Conservation (phyloP, 2,113 vertebrate genomes). For the Reinhardtius hippoglossoides region DNA sequence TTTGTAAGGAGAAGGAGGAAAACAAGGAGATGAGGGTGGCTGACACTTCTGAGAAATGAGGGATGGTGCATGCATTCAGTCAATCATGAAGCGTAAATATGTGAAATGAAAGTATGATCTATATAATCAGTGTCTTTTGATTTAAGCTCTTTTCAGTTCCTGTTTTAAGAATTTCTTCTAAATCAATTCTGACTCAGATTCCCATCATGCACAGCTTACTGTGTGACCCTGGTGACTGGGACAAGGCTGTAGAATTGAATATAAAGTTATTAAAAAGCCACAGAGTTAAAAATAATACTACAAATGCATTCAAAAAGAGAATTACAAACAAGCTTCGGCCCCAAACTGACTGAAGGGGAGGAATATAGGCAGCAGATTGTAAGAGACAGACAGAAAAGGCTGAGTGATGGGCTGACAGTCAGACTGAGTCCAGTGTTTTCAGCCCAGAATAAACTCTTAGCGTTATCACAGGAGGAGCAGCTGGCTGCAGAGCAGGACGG, state of each 20-base stretch:
- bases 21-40: slow-evolving; percentile 25
- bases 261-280: slow-evolving; percentile 20
- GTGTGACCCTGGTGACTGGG: background rate
- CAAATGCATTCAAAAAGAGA: slow-evolving; percentile 5
- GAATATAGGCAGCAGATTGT: slow-evolving; percentile 25
- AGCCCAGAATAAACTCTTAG: slow-evolving; percentile 51
- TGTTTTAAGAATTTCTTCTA: slow-evolving; percentile 9
- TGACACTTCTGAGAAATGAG: slow-evolving; percentile 46
- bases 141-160: slow-evolving; percentile 15
- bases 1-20: slow-evolving; percentile 55
- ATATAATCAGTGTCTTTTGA: slow-evolving; percentile 19
- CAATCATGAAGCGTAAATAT: slow-evolving; percentile 36
- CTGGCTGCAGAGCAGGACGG: slow-evolving; percentile 65
- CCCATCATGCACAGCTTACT: slow-evolving; percentile 6
- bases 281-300: background rate
- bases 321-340: slow-evolving; percentile 38
- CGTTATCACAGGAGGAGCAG: slow-evolving; percentile 78
- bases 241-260: background rate
- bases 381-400: slow-evolving; percentile 31
- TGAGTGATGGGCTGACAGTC: slow-evolving; percentile 43
- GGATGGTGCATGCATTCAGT: background rate
- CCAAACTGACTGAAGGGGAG: slow-evolving; percentile 17
- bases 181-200: slow-evolving; percentile 1
- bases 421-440: slow-evolving; percentile 48
- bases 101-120: slow-evolving; percentile 17